Percentiles rank a stretch among this genome's conserved stretches.
Conservation (phyloP, 2,113 vertebrate species). For the Tragelaphus strepsiceros region DNA sequence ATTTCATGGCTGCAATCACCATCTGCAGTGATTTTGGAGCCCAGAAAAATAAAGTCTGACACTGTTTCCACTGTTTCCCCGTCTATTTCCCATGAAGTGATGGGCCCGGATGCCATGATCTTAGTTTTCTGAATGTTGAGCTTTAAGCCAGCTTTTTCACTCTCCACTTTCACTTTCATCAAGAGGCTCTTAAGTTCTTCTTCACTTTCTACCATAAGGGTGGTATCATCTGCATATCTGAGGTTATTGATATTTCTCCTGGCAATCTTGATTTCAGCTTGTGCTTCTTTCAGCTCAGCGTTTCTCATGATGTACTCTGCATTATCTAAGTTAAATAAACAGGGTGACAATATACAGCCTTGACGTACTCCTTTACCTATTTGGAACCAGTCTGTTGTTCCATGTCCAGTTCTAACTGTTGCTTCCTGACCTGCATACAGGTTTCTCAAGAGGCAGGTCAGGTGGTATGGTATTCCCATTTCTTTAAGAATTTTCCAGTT, state of each 20-base stretch:
- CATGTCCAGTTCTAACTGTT: neutral
- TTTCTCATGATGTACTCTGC: neutral
- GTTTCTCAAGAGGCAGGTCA: neutral
- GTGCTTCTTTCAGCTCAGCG: neutral
- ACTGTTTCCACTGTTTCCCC: neutral
- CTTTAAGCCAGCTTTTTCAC: neutral
- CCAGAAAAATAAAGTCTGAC: neutral
- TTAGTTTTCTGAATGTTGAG: neutral
- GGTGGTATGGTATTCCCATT: neutral
- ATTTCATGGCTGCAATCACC: neutral
- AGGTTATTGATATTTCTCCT: neutral
- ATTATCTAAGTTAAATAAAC: neutral
- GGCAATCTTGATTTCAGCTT: neutral
- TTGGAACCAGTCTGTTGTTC: neutral
- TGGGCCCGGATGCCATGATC: rapidly evolving
- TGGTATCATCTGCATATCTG: neutral
- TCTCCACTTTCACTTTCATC: neutral
- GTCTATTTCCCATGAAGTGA: neutral
- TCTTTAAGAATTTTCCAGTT: too few species aligned
- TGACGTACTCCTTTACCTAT: rapidly evolving
- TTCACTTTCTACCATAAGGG: neutral
- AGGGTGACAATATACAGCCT: neutral
- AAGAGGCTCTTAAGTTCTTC: neutral
- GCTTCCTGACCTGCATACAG: neutral
- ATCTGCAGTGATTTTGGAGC: neutral